Conservation (phyloP, 2,797 vertebrate genomes). For the Lycodopsis pacificus region DNA sequence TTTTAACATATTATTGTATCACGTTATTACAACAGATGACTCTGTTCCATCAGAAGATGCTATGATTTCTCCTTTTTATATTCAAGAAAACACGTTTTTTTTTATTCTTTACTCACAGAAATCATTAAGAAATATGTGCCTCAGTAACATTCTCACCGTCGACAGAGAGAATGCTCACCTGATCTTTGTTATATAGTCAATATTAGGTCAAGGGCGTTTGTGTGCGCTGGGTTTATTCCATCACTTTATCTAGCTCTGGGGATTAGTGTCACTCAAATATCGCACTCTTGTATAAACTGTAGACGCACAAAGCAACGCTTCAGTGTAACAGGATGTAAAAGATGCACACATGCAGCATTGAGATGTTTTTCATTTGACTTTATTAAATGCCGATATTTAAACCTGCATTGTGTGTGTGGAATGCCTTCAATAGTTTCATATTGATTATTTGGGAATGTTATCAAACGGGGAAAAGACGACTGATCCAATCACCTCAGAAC, state of each 20-base stretch:
- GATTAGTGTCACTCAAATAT: slow-evolving; percentile 70
- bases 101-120: slow-evolving; percentile 48
- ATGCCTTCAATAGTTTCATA: slow-evolving; percentile 26
- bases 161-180: slow-evolving; percentile 70
- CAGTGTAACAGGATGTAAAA: slow-evolving; percentile 27
- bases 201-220: slow-evolving; percentile 67
- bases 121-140: slow-evolving; percentile 74
- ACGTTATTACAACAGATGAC: slow-evolving; percentile 20
- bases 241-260: slow-evolving; percentile 63
- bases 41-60: slow-evolving; percentile 40
- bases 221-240: slow-evolving; percentile 54
- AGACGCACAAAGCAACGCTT: slow-evolving; percentile 47
- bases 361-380: slow-evolving; percentile 63
- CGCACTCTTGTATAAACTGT: slow-evolving; percentile 52
- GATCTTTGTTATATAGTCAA: slow-evolving; percentile 59
- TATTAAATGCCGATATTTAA: slow-evolving; percentile 77
- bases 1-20: slow-evolving; percentile 39
- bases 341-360: slow-evolving; percentile 31
- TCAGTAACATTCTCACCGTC: slow-evolving; percentile 67
- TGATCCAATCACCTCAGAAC: slow-evolving; percentile 47
- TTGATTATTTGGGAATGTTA: not conserved
- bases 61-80: slow-evolving; percentile 64
- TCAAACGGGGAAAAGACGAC: slow-evolving; percentile 5
- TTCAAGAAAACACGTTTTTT: slow-evolving; percentile 15
- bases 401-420: slow-evolving; percentile 7